phyloP scores from a whole-genome alignment of 1,140 invertebrate genomes.

The Hyposmocoma kahamanoa region DNA sequence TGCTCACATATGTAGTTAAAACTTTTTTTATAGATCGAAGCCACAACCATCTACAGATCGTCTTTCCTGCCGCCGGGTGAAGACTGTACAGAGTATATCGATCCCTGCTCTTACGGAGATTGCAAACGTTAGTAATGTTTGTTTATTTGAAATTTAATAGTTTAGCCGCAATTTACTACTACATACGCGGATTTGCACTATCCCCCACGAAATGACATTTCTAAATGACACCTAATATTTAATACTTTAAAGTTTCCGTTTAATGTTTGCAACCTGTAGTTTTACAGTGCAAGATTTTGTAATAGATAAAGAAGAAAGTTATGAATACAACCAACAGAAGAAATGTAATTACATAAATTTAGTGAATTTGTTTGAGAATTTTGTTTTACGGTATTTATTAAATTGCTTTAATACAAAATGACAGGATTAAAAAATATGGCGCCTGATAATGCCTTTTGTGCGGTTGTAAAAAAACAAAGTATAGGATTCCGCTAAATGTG shows the following conservation, averaged over 20 bases:
- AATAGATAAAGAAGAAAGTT: too few species aligned
- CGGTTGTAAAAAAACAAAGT: background rate
- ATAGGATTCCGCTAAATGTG: background rate
- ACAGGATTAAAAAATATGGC: background rate
- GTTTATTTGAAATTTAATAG: background rate
- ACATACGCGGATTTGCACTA: background rate
- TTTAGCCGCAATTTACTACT: background rate
- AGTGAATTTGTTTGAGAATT: too few species aligned
- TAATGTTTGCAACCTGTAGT: background rate
- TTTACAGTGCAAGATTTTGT: background rate
- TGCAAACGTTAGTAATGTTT: conserved; percentile 47
- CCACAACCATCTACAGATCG: conserved; percentile 49
- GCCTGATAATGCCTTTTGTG: background rate
- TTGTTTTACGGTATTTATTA: too few species aligned
- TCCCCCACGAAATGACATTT: background rate
- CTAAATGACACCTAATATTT: too few species aligned
- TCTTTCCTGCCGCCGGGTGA: conserved; percentile 57
- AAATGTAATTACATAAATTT: too few species aligned
- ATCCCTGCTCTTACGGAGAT: conserved; percentile 58
- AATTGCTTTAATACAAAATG: background rate
- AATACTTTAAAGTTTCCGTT: too few species aligned
- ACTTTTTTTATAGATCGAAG: too few species aligned
- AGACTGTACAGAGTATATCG: conserved; percentile 53
- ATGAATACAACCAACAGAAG: too few species aligned
- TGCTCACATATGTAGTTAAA: too few species aligned